Conservation (phyloP, 2,888 invertebrate genomes). For the Lasiommata megera region DNA sequence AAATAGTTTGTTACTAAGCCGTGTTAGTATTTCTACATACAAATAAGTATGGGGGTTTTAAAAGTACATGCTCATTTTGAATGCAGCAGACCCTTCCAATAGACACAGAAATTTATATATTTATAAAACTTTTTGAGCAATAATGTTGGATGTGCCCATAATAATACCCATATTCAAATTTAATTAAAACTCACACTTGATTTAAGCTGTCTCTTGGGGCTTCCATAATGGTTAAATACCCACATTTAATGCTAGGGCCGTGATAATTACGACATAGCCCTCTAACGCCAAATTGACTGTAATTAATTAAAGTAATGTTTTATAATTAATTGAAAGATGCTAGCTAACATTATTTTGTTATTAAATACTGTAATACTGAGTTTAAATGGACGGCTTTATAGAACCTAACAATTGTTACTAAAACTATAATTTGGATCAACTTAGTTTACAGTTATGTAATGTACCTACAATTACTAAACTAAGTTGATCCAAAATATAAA, state of each 20-base stretch:
- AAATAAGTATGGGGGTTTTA: too few species aligned
- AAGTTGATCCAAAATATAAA: too few species aligned
- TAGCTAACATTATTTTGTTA: background rate
- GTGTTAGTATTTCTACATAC: too few species aligned
- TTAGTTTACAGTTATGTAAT: too few species aligned
- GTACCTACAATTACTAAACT: too few species aligned
- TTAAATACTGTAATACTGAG: background rate
- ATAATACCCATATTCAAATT: slow-evolving; percentile 1
- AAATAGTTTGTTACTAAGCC: too few species aligned
- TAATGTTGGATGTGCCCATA: background rate
- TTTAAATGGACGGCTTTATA: background rate
- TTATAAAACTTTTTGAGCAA: too few species aligned
- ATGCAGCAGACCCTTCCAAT: too few species aligned
- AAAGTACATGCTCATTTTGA: too few species aligned
- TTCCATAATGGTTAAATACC: slow-evolving; percentile 17
- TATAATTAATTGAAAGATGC: background rate
- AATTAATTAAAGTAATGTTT: slow-evolving; percentile 1
- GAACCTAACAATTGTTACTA: too few species aligned
- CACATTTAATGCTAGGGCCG: slow-evolving; percentile 5
- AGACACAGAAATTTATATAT: too few species aligned
- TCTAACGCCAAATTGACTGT: slow-evolving; percentile 8
- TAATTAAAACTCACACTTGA: slow-evolving; percentile 18
- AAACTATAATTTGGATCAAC: too few species aligned
- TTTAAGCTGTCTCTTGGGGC: slow-evolving; percentile 13
- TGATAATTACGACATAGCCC: slow-evolving; percentile 10